phyloP scores from a whole-genome alignment of 2,888 invertebrate genomes.

The Nebria salina region DNA sequence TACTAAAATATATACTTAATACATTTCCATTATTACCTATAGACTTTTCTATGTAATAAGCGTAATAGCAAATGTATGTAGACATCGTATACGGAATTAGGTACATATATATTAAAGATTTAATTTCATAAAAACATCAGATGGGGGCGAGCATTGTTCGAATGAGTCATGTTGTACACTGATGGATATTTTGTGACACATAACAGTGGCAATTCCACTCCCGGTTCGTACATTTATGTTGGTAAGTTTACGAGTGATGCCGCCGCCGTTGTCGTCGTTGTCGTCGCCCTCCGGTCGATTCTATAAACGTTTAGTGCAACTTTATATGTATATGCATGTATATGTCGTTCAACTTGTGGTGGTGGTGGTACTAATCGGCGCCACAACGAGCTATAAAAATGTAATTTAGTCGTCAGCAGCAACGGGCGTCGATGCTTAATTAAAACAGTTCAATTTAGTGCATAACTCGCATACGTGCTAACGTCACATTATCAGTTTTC shows the following conservation, averaged over 20 bases:
- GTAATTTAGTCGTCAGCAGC: constrained; percentile 50
- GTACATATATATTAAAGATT: too few species aligned
- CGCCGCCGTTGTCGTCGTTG: neutral
- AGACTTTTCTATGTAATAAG: neutral
- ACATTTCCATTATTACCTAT: neutral
- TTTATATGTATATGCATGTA: constrained; percentile 14
- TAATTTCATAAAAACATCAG: neutral
- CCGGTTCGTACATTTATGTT: constrained; percentile 17
- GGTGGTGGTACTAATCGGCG: constrained; percentile 47
- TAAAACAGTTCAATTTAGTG: constrained; percentile 51
- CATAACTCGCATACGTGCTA: constrained; percentile 30
- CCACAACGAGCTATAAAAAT: constrained; percentile 51
- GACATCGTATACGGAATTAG: too few species aligned
- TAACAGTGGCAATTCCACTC: neutral
- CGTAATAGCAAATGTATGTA: too few species aligned
- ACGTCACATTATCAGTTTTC: constrained; percentile 31
- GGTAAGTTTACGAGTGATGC: constrained; percentile 17
- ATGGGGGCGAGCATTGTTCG: neutral
- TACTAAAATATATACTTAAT: neutral
- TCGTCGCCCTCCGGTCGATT: constrained; percentile 24
- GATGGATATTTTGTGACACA: constrained; percentile 1
- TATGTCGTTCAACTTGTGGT: neutral
- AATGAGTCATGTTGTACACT: neutral
- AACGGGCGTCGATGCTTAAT: constrained; percentile 49
- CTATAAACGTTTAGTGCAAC: constrained; percentile 31